Conservation (phyloP, 2,113 vertebrate genomes). For the Paraplagusia blochii region DNA sequence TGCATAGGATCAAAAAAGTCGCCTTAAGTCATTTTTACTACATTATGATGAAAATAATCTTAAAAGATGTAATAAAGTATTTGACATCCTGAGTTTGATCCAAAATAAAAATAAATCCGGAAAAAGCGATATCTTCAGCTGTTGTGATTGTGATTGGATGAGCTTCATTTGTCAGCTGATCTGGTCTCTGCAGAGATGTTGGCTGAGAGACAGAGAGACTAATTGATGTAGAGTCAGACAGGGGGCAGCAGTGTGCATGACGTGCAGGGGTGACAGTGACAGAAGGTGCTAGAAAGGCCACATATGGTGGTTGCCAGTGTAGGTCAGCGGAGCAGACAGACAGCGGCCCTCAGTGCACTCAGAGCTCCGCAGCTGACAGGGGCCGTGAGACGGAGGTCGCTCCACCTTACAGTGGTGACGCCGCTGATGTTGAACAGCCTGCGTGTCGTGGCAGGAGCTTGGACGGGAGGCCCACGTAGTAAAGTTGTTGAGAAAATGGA, state of each 20-base stretch:
- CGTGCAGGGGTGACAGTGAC: constrained; percentile 58
- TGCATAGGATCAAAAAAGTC: too few relatives aligned
- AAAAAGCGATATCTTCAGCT: background rate
- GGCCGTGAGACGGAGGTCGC: constrained; percentile 27
- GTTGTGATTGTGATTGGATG: too few relatives aligned
- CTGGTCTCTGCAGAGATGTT: background rate
- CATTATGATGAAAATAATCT: too few relatives aligned
- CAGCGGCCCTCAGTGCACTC: constrained; percentile 62
- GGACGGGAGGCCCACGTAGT: constrained; percentile 9
- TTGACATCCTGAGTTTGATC: too few relatives aligned
- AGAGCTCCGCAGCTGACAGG: constrained; percentile 55
- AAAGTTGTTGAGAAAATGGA: constrained; percentile 5
- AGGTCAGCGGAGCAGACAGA: constrained; percentile 69
- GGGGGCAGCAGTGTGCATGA: constrained; percentile 29
- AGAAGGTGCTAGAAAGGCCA: constrained; percentile 69
- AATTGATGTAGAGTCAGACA: constrained; percentile 33
- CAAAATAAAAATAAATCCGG: too few relatives aligned
- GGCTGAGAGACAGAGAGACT: constrained; percentile 21
- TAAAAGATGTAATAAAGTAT: too few relatives aligned
- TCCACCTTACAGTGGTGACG: constrained; percentile 11
- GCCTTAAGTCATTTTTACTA: too few relatives aligned
- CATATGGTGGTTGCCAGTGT: constrained; percentile 72
- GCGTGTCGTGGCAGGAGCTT: constrained; percentile 14
- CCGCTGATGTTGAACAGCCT: constrained; percentile 22
- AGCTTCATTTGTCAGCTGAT: background rate